phyloP scores from a whole-genome alignment of 2,113 vertebrate genomes.

The Chelonoidis abingdonii region DNA sequence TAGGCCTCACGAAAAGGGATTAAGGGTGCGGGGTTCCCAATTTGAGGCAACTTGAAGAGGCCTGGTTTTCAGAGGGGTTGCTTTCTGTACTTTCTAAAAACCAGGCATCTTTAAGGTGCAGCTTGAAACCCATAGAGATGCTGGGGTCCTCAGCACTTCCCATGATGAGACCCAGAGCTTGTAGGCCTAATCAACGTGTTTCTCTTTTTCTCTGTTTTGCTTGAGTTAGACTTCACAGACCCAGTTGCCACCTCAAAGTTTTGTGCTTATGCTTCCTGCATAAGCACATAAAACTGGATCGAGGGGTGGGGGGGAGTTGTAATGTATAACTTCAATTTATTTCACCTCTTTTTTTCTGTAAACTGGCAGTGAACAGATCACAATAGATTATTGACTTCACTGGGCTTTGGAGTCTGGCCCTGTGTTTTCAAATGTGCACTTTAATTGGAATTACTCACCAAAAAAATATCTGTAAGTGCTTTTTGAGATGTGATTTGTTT shows the following conservation, averaged over 20 bases:
- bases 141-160: background rate
- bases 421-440: background rate
- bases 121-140: background rate
- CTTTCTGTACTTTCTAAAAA: background rate
- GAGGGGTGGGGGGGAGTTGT: background rate
- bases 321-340: background rate
- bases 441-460: background rate
- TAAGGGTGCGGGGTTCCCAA: background rate
- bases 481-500: background rate
- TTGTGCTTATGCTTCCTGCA: background rate
- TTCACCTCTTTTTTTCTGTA: background rate
- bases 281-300: background rate
- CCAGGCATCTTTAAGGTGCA: background rate
- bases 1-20: background rate
- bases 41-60: background rate
- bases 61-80: background rate
- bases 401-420: background rate
- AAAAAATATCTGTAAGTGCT: background rate
- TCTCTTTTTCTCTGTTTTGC: background rate
- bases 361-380: background rate
- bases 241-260: background rate
- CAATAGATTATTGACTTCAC: background rate
- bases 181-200: background rate
- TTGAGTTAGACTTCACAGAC: background rate
- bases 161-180: background rate